Evolutionary conservation across 2,888 invertebrate genomes (phyloP).

Genomic region (Phymatocera aterrima): DNA sequence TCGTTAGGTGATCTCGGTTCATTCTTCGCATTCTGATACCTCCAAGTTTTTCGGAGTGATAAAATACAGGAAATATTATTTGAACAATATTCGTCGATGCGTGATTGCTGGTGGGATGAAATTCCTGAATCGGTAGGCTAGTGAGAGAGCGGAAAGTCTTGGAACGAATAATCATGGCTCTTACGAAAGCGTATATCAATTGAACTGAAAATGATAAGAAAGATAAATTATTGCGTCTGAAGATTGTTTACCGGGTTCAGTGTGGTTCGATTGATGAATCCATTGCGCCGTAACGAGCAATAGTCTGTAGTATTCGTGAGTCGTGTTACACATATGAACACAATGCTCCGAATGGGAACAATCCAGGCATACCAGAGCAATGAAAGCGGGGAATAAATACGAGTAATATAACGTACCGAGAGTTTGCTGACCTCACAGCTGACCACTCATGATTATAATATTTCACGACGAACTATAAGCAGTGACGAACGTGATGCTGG

Average conservation of each 20-base stretch:
- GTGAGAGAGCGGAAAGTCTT: neutral
- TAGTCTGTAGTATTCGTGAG: no score
- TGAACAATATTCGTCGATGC: no score
- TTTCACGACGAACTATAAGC: neutral
- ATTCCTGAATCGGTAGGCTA: neutral
- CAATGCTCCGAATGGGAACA: neutral
- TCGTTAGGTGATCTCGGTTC: neutral
- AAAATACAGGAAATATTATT: no score
- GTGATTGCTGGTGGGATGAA: no score
- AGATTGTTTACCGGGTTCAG: neutral
- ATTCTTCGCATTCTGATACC: neutral
- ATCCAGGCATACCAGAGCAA: neutral
- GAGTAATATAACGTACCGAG: neutral
- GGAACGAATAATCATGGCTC: neutral
- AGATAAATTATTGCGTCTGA: slow-evolving; percentile 4
- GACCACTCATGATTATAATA: neutral
- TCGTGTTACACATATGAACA: neutral
- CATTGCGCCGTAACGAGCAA: neutral
- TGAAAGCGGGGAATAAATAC: neutral
- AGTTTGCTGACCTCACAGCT: neutral
- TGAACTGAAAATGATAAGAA: neutral
- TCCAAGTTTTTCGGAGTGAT: neutral
- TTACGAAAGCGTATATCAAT: neutral
- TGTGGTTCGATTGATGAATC: neutral
- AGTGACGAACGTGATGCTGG: neutral